phyloP scores from a whole-genome alignment of 2,797 vertebrate species.

The Mastacembelus armatus region DNA sequence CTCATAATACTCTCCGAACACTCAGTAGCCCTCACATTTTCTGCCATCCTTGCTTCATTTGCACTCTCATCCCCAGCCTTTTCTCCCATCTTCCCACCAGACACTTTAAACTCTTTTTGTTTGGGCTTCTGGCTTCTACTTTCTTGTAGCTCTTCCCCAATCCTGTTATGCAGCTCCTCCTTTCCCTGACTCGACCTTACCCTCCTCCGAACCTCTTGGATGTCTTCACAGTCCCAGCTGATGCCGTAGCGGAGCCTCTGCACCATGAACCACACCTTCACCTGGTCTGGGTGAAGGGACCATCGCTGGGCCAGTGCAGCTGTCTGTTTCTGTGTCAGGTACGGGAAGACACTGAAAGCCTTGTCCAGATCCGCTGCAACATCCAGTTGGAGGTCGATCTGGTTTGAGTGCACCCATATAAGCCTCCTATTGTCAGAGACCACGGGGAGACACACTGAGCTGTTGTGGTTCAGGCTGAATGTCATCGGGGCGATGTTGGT shows the following conservation, averaged over 20 bases:
- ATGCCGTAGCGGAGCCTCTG: slow-evolving; percentile 89
- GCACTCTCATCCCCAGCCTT: background rate
- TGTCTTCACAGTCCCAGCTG: slow-evolving; percentile 89
- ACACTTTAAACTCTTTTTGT: background rate
- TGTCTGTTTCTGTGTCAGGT: slow-evolving; percentile 83
- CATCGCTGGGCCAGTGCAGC: slow-evolving; percentile 81
- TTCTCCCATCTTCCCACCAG: background rate
- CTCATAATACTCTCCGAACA: background rate
- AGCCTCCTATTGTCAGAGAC: slow-evolving; percentile 83
- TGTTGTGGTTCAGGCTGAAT: slow-evolving; percentile 60
- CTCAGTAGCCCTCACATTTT: background rate
- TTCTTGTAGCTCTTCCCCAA: background rate
- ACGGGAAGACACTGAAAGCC: slow-evolving; percentile 87
- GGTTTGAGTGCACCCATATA: slow-evolving; percentile 83
- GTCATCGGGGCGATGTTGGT: background rate
- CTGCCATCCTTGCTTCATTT: background rate
- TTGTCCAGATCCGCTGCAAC: slow-evolving; percentile 79
- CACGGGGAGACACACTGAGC: slow-evolving; percentile 85
- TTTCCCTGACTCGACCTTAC: slow-evolving; percentile 7
- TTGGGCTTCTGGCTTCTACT: background rate
- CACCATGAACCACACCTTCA: slow-evolving; percentile 90
- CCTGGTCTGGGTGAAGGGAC: slow-evolving; percentile 85
- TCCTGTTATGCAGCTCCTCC: background rate
- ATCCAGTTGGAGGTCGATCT: slow-evolving; percentile 76
- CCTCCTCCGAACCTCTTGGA: slow-evolving; percentile 75